Evolutionary conservation across 2,797 vertebrate species (phyloP).

Genomic region (Lagorchestes hirsutus): DNA sequence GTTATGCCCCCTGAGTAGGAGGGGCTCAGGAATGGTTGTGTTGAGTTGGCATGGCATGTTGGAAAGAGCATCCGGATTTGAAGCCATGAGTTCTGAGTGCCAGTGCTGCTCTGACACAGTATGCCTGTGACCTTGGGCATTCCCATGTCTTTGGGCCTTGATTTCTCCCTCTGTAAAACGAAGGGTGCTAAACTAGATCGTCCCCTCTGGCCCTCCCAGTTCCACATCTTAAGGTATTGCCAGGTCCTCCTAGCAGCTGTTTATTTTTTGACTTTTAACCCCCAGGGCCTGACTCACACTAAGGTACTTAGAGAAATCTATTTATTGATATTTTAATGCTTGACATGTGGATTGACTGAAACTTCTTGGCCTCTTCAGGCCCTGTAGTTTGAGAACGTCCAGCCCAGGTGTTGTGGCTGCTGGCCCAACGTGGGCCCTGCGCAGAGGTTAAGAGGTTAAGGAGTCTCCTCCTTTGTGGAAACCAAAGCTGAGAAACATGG

Average conservation of each 20-base stretch:
- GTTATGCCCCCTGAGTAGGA: too few species aligned
- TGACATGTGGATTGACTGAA: slow-evolving; percentile 40
- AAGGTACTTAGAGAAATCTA: too few species aligned
- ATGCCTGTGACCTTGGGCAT: not conserved
- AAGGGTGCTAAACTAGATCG: not conserved
- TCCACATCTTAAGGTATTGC: slow-evolving; percentile 75
- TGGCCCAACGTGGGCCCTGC: slow-evolving; percentile 61
- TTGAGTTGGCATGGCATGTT: not conserved
- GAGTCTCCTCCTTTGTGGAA: slow-evolving; percentile 78
- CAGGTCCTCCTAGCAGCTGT: slow-evolving; percentile 46
- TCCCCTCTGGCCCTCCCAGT: too few species aligned
- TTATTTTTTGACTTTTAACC: not conserved
- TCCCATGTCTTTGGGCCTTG: not conserved
- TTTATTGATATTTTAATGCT: slow-evolving; percentile 50
- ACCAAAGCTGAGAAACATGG: slow-evolving; percentile 77
- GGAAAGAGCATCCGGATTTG: not conserved
- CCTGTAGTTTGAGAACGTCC: slow-evolving; percentile 65
- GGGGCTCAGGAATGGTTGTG: not conserved
- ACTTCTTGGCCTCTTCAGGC: slow-evolving; percentile 74
- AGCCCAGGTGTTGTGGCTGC: slow-evolving; percentile 59
- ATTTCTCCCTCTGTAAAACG: not conserved
- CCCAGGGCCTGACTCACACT: slow-evolving; percentile 64
- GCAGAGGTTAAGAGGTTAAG: slow-evolving; percentile 74
- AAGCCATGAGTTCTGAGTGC: not conserved
- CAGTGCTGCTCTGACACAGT: too few species aligned